Conservation (phyloP, 1,140 invertebrate genomes). For the Cotesia vestalis region DNA sequence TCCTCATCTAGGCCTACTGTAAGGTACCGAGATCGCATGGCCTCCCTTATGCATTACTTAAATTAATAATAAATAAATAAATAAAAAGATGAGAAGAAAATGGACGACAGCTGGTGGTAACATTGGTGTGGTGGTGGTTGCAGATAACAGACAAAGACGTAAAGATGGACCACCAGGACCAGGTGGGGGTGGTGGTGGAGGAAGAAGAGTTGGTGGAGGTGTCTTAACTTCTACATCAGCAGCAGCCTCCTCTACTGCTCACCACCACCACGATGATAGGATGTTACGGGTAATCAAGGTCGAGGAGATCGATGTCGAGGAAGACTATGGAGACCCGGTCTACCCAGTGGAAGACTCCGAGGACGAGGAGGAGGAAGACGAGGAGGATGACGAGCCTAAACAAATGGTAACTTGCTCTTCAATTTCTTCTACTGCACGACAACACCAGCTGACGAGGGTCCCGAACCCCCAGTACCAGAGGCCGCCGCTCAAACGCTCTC, state of each 20-base stretch:
- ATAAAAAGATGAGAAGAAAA: slow-evolving; percentile 10
- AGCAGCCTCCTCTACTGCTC: too few relatives aligned
- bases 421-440: too few relatives aligned
- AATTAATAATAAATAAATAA: slow-evolving; percentile 19
- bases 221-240: too few relatives aligned
- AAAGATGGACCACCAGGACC: slow-evolving; percentile 44
- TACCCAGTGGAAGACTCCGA: slow-evolving; percentile 1
- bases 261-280: too few relatives aligned
- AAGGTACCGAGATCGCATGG: neutral
- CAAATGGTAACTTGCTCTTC: neutral
- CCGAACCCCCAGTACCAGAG: slow-evolving; percentile 56
- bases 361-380: neutral
- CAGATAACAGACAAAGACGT: slow-evolving; percentile 60
- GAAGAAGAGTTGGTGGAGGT: neutral
- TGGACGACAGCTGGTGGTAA: slow-evolving; percentile 64
- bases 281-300: too few relatives aligned
- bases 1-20: neutral
- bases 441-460: slow-evolving; percentile 13
- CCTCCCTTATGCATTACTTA: too few relatives aligned
- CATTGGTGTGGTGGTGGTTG: slow-evolving; percentile 66
- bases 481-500: slow-evolving; percentile 41
- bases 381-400: neutral
- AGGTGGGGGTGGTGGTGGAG: slow-evolving; percentile 32
- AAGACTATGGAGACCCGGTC: neutral
- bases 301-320: slow-evolving; percentile 13